Evolutionary conservation across 2,888 invertebrate species (phyloP), one percentile per base, ranked within the genome.

Genomic region (Ditula angustiorana): DNA sequence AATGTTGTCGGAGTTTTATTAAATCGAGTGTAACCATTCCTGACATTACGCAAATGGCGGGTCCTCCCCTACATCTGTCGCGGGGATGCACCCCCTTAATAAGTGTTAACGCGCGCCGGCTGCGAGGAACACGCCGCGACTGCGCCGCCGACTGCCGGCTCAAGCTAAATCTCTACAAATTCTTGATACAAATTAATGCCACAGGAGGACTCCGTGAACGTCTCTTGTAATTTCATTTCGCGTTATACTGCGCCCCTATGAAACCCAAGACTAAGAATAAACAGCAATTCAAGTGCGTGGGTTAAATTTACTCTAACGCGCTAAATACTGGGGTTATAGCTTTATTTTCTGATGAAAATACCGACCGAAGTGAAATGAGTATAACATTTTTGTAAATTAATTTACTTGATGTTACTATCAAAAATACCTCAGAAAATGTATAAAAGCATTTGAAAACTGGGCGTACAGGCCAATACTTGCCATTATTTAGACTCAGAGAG

Each of bases 1-100:
- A 92, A 91, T 89, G 90, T 86, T 90, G 91, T 88, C 83, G 83
- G 90, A 92, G 87, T 92, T 92, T 92, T 92, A 92, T 92, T 92
- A 92, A 92, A 92, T 92, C 91, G 92, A 92, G 91, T 92, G 92
- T 91, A 91, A 92, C 92, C 91, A 91, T 91, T 92, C 89, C 89
- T 90, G 83, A 87, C 90, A 90, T 92, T 92, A 92, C 89, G 91
- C 90, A 92, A 92, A 92, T 91, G 92, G 90, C 87, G 87, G 86
- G 83, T 79, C 90, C 91, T 88, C 92, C 92, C 92, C 88, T 91
- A 92, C 92, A 91, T 92, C 92, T 92, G 92, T 92, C 91, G 92
- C 89, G 82, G 89, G 86, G 92, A 92, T 92, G 92, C 92, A 91
- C 90, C 91, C 90, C 91, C 92, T 91, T 92, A 92, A 92, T 92